Evolutionary conservation across 2,797 vertebrate species (phyloP).

Genomic region (Streptopelia turtur): DNA sequence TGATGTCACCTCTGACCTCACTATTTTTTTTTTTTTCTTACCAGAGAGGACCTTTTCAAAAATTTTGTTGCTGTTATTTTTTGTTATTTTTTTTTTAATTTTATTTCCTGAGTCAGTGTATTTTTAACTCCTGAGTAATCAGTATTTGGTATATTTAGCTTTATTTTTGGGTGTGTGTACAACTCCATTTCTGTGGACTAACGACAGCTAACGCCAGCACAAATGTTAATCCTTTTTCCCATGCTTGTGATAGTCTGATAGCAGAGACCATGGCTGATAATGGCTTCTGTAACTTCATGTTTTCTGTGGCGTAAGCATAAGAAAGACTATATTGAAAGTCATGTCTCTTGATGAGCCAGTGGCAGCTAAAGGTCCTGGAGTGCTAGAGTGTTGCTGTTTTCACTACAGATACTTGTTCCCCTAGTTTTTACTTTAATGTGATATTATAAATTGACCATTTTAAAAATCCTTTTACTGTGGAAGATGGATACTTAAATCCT

Average conservation of each 20-base stretch:
- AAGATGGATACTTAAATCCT: background rate
- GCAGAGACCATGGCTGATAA: background rate
- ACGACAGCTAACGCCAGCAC: background rate
- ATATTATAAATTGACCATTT: background rate
- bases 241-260: background rate
- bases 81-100: background rate
- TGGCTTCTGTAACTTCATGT: background rate
- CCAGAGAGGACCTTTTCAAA: background rate
- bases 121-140: background rate
- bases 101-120: background rate
- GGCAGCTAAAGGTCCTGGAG: background rate
- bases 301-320: background rate
- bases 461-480: background rate
- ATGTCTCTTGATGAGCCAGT: background rate
- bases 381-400: background rate
- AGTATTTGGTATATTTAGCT: background rate
- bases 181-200: background rate
- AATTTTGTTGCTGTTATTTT: background rate
- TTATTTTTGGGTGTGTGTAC: background rate
- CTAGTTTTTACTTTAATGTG: background rate
- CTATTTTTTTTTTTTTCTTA: background rate
- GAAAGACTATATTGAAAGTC: background rate
- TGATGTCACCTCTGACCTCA: background rate
- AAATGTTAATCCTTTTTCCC: background rate
- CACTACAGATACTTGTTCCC: background rate